phyloP scores from a whole-genome alignment of 1,140 invertebrate genomes.

The Protaetia brevitarsis region DNA sequence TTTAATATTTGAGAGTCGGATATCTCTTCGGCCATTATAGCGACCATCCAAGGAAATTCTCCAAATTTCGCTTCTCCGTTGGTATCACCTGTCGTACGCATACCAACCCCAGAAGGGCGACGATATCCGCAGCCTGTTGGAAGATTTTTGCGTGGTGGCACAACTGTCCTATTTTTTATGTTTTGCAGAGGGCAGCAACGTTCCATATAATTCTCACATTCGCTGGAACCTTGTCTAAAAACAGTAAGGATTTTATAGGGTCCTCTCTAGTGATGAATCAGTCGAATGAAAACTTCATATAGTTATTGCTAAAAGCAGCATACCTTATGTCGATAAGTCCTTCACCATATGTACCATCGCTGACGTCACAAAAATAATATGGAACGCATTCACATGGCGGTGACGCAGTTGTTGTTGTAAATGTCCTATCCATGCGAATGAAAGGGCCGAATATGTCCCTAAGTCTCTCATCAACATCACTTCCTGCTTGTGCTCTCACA shows the following conservation, averaged over 20 bases:
- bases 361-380: neutral
- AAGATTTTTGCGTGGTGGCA: slow-evolving; percentile 33
- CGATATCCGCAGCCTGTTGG: slow-evolving; percentile 57
- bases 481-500: too few species aligned
- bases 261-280: neutral
- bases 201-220: slow-evolving; percentile 63
- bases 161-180: slow-evolving; percentile 37
- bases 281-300: neutral
- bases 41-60: slow-evolving; percentile 84
- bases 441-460: too few species aligned
- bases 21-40: slow-evolving; percentile 62
- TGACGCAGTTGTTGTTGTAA: too few species aligned
- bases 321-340: neutral
- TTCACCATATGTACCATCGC: neutral
- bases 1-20: slow-evolving; percentile 42
- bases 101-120: slow-evolving; percentile 62
- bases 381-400: neutral
- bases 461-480: too few species aligned
- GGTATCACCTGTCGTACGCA: slow-evolving; percentile 60
- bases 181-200: slow-evolving; percentile 57
- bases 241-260: slow-evolving; percentile 5
- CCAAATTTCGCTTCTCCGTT: slow-evolving; percentile 65
- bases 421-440: too few species aligned
- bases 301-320: too few species aligned
- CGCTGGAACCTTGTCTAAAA: slow-evolving; percentile 42